Conservation (phyloP, 2,113 vertebrate genomes). For the Corythornis vintsioides region DNA sequence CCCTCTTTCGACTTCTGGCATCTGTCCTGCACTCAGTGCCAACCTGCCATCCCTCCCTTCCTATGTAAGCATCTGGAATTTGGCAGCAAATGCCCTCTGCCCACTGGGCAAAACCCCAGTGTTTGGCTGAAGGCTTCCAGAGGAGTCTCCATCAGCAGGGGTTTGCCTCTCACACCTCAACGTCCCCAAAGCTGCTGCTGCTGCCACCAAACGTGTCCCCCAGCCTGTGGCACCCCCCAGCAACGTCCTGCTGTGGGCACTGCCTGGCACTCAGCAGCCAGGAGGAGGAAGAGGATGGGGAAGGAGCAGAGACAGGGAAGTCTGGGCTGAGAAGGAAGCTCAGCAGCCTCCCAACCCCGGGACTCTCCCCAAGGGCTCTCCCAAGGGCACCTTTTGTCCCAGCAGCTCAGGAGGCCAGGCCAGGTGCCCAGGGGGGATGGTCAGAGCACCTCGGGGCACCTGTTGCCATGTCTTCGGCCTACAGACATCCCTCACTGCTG, state of each 20-base stretch:
- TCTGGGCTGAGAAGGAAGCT: neutral
- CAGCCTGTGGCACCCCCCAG: fast-evolving
- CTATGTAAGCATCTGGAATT: neutral
- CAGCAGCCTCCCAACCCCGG: neutral
- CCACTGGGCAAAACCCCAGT: neutral
- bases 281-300: neutral
- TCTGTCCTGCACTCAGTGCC: neutral
- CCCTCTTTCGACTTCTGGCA: neutral
- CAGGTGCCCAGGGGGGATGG: neutral
- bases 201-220: fast-evolving
- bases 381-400: neutral
- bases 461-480: neutral
- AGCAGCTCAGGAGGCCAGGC: too few relatives aligned
- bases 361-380: fast-evolving
- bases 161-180: neutral
- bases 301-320: neutral
- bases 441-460: neutral
- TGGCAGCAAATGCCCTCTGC: neutral
- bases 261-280: fast-evolving
- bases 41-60: neutral
- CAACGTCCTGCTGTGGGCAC: fast-evolving
- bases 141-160: neutral
- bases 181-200: fast-evolving
- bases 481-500: fast-evolving
- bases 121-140: neutral